These are phyloP conservation scores for Limnothrissa miodon DNA, from an alignment of 2,113 vertebrate species.

Conservation along the genomic window DNA sequence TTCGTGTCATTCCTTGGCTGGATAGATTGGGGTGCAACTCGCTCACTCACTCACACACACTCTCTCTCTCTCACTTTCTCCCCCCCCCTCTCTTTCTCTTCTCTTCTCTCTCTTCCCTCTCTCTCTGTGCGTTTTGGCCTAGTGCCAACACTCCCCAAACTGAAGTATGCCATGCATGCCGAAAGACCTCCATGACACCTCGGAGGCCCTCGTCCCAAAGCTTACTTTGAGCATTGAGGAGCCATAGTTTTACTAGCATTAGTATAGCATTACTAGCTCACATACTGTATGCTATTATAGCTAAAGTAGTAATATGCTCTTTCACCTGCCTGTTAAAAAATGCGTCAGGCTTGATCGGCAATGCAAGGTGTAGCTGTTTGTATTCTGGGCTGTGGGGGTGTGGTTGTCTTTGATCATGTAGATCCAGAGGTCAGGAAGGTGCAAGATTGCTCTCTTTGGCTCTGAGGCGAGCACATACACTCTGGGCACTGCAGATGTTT, in stretches of 20 bases:
- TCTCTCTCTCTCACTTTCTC: not conserved
- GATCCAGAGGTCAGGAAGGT: not conserved
- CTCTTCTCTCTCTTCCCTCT: not conserved
- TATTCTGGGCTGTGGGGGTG: not conserved
- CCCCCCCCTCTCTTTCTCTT: too few relatives aligned
- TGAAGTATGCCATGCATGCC: not conserved
- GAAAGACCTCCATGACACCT: slow-evolving; percentile 6
- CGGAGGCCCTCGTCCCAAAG: not conserved
- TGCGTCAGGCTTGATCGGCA: too few relatives aligned
- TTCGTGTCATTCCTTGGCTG: not conserved
- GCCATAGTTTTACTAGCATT: not conserved
- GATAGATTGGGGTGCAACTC: not conserved
- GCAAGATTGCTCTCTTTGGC: not conserved
- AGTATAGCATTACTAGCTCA: too few relatives aligned
- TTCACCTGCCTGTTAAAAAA: not conserved
- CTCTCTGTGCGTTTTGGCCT: too few relatives aligned
- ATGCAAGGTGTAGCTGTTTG: not conserved
- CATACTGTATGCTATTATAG: too few relatives aligned
- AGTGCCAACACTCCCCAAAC: not conserved
- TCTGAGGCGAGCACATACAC: not conserved
- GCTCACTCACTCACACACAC: too few relatives aligned
- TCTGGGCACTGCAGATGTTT: not conserved
- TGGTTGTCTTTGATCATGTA: not conserved
- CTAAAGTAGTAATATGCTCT: too few relatives aligned
- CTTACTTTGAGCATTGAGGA: not conserved